phyloP scores from a whole-genome alignment of 2,113 vertebrate genomes.

The Pardalotus punctatus region DNA sequence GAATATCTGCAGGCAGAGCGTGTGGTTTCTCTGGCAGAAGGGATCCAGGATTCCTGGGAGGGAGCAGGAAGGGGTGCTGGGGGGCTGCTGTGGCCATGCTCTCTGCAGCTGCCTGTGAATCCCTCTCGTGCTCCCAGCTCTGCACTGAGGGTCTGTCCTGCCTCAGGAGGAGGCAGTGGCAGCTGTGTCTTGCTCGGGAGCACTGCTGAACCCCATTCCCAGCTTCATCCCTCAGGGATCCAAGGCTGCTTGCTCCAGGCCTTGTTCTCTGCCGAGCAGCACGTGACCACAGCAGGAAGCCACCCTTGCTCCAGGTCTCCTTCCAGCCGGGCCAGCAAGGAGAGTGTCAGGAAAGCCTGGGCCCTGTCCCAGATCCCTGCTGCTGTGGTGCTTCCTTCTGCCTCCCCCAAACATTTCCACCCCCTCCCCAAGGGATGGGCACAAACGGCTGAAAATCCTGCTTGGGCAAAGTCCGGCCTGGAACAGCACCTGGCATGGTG shows the following conservation, averaged over 20 bases:
- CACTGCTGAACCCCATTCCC: rapidly evolving
- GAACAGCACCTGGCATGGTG: neutral
- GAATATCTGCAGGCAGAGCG: neutral
- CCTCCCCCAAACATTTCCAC: neutral
- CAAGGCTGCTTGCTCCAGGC: neutral
- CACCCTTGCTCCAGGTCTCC: neutral
- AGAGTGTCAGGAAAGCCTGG: neutral
- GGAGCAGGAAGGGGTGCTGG: neutral
- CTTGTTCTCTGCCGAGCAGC: neutral
- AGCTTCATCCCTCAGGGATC: rapidly evolving
- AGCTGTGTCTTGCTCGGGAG: neutral
- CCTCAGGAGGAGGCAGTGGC: neutral
- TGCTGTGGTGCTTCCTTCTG: neutral
- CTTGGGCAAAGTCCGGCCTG: neutral
- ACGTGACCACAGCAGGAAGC: neutral
- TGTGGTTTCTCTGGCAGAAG: neutral
- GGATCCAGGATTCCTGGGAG: neutral
- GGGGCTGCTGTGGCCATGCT: neutral
- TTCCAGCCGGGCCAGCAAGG: rapidly evolving
- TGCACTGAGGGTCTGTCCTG: rapidly evolving
- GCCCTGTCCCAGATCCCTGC: neutral
- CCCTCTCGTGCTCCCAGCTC: rapidly evolving
- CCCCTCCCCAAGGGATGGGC: neutral
- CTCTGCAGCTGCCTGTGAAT: neutral
- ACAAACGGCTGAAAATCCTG: neutral